Percentiles rank a stretch among this genome's conserved stretches.
phyloP scores from a whole-genome alignment of 2,797 vertebrate genomes.

The Valencia hispanica region DNA sequence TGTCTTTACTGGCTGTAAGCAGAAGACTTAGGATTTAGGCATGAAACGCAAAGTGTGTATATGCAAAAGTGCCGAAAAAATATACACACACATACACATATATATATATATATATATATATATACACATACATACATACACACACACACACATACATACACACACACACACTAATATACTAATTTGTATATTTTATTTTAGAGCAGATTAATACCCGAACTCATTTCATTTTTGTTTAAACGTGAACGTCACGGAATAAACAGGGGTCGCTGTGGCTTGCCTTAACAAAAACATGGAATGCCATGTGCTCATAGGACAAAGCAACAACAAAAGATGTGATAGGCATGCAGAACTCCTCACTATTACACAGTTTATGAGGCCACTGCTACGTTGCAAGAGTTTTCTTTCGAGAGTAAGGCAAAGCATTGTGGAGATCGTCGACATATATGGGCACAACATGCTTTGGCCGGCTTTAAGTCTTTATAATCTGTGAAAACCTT shows the following conservation, averaged over 20 bases:
- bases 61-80: background rate
- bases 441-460: background rate
- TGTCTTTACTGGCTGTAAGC: background rate
- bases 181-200: background rate
- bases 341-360: slow-evolving; percentile 33
- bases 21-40: too few relatives aligned
- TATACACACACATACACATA: too few relatives aligned
- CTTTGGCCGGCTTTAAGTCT: background rate
- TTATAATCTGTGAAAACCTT: slow-evolving; percentile 8
- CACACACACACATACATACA: too few relatives aligned
- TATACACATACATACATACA: too few relatives aligned
- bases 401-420: background rate
- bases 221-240: background rate
- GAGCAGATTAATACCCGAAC: too few relatives aligned
- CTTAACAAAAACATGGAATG: slow-evolving; percentile 87
- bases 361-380: background rate
- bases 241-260: slow-evolving; percentile 20
- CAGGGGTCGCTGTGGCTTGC: slow-evolving; percentile 80
- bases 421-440: background rate
- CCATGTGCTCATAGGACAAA: slow-evolving; percentile 99
- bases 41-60: background rate
- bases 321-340: slow-evolving; percentile 91
- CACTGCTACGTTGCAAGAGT: background rate
- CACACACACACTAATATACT: too few relatives aligned
- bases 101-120: too few relatives aligned